Percentiles rank a stretch among this genome's conserved stretches.
Evolutionary conservation across 1,140 invertebrate genomes (phyloP).

Genomic region (Drosophila repleta): DNA sequence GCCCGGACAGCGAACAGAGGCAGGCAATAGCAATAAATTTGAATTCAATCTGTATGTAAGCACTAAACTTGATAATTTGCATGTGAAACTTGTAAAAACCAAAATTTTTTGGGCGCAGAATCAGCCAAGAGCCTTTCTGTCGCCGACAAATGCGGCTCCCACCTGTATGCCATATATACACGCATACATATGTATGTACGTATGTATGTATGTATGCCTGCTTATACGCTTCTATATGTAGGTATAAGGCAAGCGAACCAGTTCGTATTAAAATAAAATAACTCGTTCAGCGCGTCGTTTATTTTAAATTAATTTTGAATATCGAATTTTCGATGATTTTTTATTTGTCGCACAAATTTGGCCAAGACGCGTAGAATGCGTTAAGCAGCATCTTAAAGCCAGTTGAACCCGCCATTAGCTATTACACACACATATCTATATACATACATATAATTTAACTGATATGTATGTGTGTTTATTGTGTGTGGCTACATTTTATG

Average conservation of each 20-base stretch:
- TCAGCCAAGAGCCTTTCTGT: constrained; percentile 39
- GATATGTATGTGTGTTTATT: constrained; percentile 28
- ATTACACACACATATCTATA: constrained; percentile 15
- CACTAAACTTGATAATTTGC: constrained; percentile 61
- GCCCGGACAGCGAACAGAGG: background rate
- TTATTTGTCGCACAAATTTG: constrained; percentile 66
- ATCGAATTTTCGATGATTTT: constrained; percentile 58
- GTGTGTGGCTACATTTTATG: constrained; percentile 7
- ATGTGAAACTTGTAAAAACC: constrained; percentile 59
- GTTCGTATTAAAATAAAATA: constrained; percentile 69
- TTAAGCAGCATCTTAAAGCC: constrained; percentile 54
- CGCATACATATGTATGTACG: background rate
- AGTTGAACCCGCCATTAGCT: constrained; percentile 47
- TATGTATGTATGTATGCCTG: constrained; percentile 19
- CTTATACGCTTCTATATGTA: constrained; percentile 8
- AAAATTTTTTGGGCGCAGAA: constrained; percentile 58
- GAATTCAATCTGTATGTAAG: constrained; percentile 15
- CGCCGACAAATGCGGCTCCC: constrained; percentile 26
- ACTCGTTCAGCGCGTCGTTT: constrained; percentile 57
- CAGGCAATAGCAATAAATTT: constrained; percentile 25
- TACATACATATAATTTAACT: constrained; percentile 25
- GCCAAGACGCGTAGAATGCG: constrained; percentile 64
- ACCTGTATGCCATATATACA: constrained; percentile 5
- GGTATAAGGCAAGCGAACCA: constrained; percentile 48
- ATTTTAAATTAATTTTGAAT: constrained; percentile 71